phyloP scores from a whole-genome alignment of 2,888 invertebrate genomes.

The Dilophus febrilis region DNA sequence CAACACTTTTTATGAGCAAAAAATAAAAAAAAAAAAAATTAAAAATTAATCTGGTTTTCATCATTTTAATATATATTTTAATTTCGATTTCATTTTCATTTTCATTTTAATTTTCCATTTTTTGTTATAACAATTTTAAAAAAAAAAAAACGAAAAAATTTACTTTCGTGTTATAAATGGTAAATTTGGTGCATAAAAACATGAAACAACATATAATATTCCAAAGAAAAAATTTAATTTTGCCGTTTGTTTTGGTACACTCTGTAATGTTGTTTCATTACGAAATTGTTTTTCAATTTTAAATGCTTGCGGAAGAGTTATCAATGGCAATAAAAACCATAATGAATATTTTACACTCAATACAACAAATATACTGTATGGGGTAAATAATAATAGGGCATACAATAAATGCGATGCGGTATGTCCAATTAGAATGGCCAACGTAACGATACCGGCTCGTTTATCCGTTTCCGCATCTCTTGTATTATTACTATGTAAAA shows the following conservation, averaged over 20 bases:
- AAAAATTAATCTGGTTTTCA: too few relatives aligned
- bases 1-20: too few relatives aligned
- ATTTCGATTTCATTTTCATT: too few relatives aligned
- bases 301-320: slow-evolving; percentile 79
- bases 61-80: too few relatives aligned
- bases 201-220: slow-evolving; percentile 71
- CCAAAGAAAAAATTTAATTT: slow-evolving; percentile 82
- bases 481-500: slow-evolving; percentile 88
- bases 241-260: slow-evolving; percentile 76
- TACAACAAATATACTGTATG: slow-evolving; percentile 79
- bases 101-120: too few relatives aligned
- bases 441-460: slow-evolving; percentile 79
- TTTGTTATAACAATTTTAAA: too few relatives aligned
- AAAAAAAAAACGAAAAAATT: too few relatives aligned
- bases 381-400: slow-evolving; percentile 74
- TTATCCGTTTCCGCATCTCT: slow-evolving; percentile 78
- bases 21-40: too few relatives aligned
- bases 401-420: slow-evolving; percentile 83
- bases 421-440: slow-evolving; percentile 85
- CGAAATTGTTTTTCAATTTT: slow-evolving; percentile 79
- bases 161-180: slow-evolving; percentile 32
- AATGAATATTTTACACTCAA: slow-evolving; percentile 66
- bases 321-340: slow-evolving; percentile 77
- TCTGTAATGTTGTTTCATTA: slow-evolving; percentile 55
- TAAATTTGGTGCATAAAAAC: slow-evolving; percentile 48